phyloP scores from a whole-genome alignment of 1,140 invertebrate genomes.

The Drosophila persimilis region DNA sequence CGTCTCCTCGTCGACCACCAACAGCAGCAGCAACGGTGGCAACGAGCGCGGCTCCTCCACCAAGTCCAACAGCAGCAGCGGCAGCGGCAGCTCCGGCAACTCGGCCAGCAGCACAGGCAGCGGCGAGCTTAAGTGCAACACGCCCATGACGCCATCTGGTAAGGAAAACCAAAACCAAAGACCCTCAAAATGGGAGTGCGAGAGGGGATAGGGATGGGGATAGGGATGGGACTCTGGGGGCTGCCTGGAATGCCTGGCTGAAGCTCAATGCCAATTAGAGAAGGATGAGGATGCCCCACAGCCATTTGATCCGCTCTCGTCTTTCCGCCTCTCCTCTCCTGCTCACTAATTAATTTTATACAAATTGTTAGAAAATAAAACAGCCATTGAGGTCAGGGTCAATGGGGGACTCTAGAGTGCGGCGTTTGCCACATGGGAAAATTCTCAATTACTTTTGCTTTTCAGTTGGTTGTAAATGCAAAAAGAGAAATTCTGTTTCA shows the following conservation, averaged over 20 bases:
- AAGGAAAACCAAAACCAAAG: slow-evolving; percentile 5
- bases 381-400: slow-evolving; percentile 64
- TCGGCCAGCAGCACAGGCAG: slow-evolving; percentile 74
- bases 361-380: slow-evolving; percentile 22
- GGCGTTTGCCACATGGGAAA: slow-evolving; percentile 45
- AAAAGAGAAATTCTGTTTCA: slow-evolving; percentile 7
- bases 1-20: slow-evolving; percentile 75
- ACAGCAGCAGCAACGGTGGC: slow-evolving; percentile 65
- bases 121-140: slow-evolving; percentile 75
- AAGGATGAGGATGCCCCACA: slow-evolving; percentile 38
- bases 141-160: slow-evolving; percentile 82
- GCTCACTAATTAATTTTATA: slow-evolving; percentile 73
- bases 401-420: slow-evolving; percentile 24
- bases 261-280: slow-evolving; percentile 70
- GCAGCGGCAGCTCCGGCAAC: slow-evolving; percentile 74
- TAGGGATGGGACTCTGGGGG: not conserved
- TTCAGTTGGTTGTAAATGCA: slow-evolving; percentile 17
- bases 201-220: no score
- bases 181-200: not conserved
- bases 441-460: slow-evolving; percentile 51
- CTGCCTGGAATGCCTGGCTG: slow-evolving; percentile 42
- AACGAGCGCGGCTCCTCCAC: slow-evolving; percentile 78
- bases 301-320: slow-evolving; percentile 25
- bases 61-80: slow-evolving; percentile 78
- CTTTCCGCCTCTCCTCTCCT: slow-evolving; percentile 25